Conservation (phyloP, 92 coral and sea anemone genomes). For the Hydrozoanthus gracilis region DNA sequence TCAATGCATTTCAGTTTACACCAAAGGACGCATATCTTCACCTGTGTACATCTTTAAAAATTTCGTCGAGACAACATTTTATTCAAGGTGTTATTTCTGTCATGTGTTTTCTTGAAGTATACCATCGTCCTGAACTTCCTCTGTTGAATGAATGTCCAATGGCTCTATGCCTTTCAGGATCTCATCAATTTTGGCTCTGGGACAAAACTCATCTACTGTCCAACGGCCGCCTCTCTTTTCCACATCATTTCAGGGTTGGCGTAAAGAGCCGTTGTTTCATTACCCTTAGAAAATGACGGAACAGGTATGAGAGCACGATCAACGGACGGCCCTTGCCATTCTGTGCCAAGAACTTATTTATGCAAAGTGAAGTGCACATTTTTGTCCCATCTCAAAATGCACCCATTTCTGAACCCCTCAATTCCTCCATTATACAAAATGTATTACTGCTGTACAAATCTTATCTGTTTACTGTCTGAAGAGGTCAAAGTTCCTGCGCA, state of each 20-base stretch:
- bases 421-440: no score
- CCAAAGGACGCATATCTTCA: no score
- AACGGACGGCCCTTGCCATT: no score
- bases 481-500: no score
- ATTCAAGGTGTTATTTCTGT: constrained; percentile 46
- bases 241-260: constrained; percentile 47
- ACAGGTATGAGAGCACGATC: no score
- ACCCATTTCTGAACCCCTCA: no score
- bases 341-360: no score
- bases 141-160: constrained; percentile 41
- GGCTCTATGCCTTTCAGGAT: constrained; percentile 24
- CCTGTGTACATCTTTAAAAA: neutral
- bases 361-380: no score
- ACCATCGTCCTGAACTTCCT: constrained; percentile 27
- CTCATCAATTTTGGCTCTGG: constrained; percentile 7
- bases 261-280: constrained; percentile 45
- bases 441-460: no score
- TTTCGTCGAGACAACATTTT: constrained; percentile 44
- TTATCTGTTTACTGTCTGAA: no score
- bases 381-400: constrained; percentile 29
- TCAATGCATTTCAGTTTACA: no score
- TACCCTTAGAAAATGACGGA: constrained; percentile 32
- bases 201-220: constrained; percentile 30
- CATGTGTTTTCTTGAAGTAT: neutral
- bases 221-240: constrained; percentile 25